A percentile compares a stretch with the other conserved stretches of the same genome.
phyloP scores from a whole-genome alignment of 2,888 invertebrate genomes.

The Carabus problematicus region DNA sequence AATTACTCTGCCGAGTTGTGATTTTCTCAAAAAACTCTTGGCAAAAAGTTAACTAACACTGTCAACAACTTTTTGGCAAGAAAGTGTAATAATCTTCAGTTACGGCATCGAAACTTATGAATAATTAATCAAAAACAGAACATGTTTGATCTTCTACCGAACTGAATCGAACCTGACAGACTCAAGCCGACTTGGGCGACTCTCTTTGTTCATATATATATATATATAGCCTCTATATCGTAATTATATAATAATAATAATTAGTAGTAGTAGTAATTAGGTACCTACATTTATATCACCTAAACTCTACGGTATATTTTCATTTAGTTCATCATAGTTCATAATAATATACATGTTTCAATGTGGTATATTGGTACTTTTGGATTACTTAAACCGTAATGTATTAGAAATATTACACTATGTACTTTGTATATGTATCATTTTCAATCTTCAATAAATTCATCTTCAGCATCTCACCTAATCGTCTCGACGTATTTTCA shows the following conservation, averaged over 20 bases:
- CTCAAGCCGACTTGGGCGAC: constrained; percentile 38
- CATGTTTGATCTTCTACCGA: constrained; percentile 24
- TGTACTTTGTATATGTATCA: constrained; percentile 48
- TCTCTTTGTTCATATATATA: constrained; percentile 22
- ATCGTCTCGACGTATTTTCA: neutral
- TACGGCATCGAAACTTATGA: constrained; percentile 32
- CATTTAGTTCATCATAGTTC: constrained; percentile 41
- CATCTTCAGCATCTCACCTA: constrained; percentile 13
- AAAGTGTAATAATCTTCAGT: constrained; percentile 47
- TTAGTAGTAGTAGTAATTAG: too few relatives aligned
- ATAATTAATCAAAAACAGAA: constrained; percentile 36
- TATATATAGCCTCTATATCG: too few relatives aligned
- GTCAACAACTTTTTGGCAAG: constrained; percentile 46
- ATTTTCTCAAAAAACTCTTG: constrained; percentile 42
- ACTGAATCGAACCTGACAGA: constrained; percentile 10
- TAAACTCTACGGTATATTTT: constrained; percentile 38
- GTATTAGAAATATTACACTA: constrained; percentile 66
- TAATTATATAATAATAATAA: too few relatives aligned
- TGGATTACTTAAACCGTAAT: constrained; percentile 57
- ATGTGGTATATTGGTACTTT: constrained; percentile 72
- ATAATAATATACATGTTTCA: constrained; percentile 57
- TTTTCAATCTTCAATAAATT: neutral
- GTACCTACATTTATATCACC: constrained; percentile 30
- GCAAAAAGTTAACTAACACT: constrained; percentile 4
- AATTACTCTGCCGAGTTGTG: constrained; percentile 56